Evolutionary conservation across 2,797 vertebrate genomes (phyloP).

Genomic region (Epinephelus awoara): DNA sequence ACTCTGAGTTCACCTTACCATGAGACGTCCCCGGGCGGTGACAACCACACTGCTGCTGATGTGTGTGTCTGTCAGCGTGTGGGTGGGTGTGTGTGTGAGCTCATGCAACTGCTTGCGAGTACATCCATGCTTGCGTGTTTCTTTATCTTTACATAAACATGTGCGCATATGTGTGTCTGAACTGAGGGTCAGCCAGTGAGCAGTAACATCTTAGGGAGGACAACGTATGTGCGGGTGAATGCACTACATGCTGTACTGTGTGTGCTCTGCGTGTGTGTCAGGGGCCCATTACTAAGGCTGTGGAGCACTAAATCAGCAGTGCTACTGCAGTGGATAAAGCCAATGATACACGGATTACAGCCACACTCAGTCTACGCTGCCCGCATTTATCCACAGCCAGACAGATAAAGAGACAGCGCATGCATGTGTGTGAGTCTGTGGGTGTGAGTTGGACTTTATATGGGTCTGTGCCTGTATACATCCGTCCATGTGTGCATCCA

Average conservation of each 20-base stretch:
- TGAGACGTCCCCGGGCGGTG: constrained; percentile 86
- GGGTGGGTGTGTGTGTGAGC: constrained; percentile 34
- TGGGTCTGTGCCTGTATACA: constrained; percentile 13
- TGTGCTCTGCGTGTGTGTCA: constrained; percentile 60
- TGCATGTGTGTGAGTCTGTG: constrained; percentile 19
- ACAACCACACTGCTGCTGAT: constrained; percentile 69
- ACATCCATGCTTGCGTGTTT: constrained; percentile 40
- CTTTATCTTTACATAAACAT: constrained; percentile 61
- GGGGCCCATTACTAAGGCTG: constrained; percentile 76
- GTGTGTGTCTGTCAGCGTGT: constrained; percentile 53
- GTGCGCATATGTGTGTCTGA: constrained; percentile 59
- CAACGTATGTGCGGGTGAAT: constrained; percentile 46
- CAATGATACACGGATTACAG: constrained; percentile 82
- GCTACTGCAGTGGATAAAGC: constrained; percentile 79
- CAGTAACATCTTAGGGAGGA: constrained; percentile 70
- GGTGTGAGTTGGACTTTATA: constrained; percentile 35
- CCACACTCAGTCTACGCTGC: constrained; percentile 68
- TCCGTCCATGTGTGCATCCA: constrained; percentile 8
- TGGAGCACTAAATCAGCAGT: constrained; percentile 82
- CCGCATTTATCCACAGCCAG: constrained; percentile 71
- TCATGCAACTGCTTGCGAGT: constrained; percentile 32
- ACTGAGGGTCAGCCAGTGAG: constrained; percentile 69
- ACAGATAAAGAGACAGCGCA: constrained; percentile 74
- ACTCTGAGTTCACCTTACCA: constrained; percentile 88
- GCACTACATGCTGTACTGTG: constrained; percentile 43